Conservation (phyloP, 2,888 invertebrate genomes). For the Scrobipalpa costella region DNA sequence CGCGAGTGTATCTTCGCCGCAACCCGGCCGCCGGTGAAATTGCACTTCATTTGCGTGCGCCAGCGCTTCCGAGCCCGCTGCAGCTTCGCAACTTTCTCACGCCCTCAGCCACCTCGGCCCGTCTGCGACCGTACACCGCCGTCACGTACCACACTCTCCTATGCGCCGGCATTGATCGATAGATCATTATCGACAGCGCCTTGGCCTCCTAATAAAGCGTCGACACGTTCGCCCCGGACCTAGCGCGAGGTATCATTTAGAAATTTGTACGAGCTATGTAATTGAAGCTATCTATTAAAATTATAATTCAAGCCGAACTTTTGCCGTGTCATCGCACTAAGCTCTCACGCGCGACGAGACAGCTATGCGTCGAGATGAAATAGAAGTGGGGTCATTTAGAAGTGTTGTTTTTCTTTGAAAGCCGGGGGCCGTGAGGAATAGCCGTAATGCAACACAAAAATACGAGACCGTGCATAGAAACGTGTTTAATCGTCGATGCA, state of each 20-base stretch:
- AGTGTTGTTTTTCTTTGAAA: conserved; percentile 48
- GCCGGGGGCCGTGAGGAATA: conserved; percentile 38
- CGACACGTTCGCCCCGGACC: conserved; percentile 47
- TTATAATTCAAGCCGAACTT: conserved; percentile 49
- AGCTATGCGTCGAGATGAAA: conserved; percentile 46
- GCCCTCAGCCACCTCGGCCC: conserved; percentile 49
- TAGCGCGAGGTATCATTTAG: conserved; percentile 50
- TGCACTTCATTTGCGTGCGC: conserved; percentile 70
- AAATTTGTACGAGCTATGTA: conserved; percentile 51
- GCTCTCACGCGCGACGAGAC: conserved; percentile 55
- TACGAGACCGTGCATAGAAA: conserved; percentile 77
- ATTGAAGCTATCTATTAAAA: conserved; percentile 52
- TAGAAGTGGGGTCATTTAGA: conserved; percentile 56
- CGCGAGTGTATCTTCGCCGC: conserved; percentile 53
- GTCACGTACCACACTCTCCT: conserved; percentile 42
- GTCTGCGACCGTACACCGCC: conserved; percentile 43
- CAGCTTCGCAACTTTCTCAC: conserved; percentile 57
- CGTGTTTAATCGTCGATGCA: conserved; percentile 75
- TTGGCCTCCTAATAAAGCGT: conserved; percentile 44
- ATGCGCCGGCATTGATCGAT: conserved; percentile 46
- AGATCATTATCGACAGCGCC: conserved; percentile 44
- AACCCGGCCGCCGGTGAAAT: conserved; percentile 62
- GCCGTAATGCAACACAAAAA: conserved; percentile 54
- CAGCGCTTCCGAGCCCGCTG: conserved; percentile 48
- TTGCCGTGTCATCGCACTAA: conserved; percentile 60